Percentiles rank a stretch among this genome's conserved stretches.
Evolutionary conservation across 2,113 vertebrate genomes (phyloP).

Genomic region (Brienomyrus brachyistius): DNA sequence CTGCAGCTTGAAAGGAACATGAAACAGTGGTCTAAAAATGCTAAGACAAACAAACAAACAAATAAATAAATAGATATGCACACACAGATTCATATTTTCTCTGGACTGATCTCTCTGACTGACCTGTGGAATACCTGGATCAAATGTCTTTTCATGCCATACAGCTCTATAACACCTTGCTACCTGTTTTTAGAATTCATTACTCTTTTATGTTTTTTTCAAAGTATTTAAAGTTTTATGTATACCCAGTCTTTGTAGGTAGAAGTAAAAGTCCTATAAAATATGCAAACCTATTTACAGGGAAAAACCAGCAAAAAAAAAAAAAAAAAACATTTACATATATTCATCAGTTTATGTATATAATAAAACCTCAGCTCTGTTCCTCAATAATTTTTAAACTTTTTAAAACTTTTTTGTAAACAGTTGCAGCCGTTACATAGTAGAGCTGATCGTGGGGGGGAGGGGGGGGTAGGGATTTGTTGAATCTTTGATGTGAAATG

Average conservation of each 20-base stretch:
- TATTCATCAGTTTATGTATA: conserved; percentile 70
- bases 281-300: conserved; percentile 99
- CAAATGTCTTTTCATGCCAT: conserved; percentile 79
- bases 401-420: conserved; percentile 78
- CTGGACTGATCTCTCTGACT: conserved; percentile 66
- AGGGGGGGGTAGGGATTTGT: not conserved
- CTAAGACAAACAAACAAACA: not conserved
- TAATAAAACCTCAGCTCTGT: conserved; percentile 87
- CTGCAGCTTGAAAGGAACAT: not conserved
- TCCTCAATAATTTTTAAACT: conserved; percentile 75
- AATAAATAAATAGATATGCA: conserved; percentile 26
- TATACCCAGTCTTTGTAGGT: conserved; percentile 76
- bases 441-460: conserved; percentile 51
- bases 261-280: conserved; percentile 98
- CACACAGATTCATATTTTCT: conserved; percentile 47
- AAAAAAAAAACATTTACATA: conserved; percentile 66
- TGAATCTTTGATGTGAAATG: not conserved
- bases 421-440: conserved; percentile 87
- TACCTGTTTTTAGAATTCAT: conserved; percentile 45
- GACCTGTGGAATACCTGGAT: conserved; percentile 97
- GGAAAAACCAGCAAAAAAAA: conserved; percentile 83
- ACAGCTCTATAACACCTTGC: conserved; percentile 48
- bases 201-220: conserved; percentile 57
- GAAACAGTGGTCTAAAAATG: not conserved
- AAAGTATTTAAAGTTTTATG: conserved; percentile 59